phyloP scores from a whole-genome alignment of 2,888 invertebrate genomes.

The Pyralis farinalis region DNA sequence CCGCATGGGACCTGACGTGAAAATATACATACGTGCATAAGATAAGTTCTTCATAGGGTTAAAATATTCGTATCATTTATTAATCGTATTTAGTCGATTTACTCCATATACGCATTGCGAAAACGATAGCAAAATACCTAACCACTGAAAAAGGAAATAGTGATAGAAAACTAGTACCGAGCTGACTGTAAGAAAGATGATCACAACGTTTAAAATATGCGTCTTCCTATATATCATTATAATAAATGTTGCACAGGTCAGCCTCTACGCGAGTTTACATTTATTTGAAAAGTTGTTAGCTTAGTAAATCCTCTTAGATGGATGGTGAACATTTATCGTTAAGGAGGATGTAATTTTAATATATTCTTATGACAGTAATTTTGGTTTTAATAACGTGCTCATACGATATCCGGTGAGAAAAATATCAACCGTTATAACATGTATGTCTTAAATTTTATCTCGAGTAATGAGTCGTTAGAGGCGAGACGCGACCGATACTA shows the following conservation, averaged over 20 bases:
- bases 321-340: neutral
- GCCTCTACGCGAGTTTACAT: neutral
- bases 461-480: conserved; percentile 52
- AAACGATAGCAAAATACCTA: too few relatives aligned
- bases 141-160: too few relatives aligned
- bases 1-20: too few relatives aligned
- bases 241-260: neutral
- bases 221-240: neutral
- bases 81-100: too few relatives aligned
- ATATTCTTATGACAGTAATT: conserved; percentile 13
- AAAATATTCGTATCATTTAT: too few relatives aligned
- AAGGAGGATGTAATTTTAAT: neutral
- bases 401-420: conserved; percentile 26
- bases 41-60: too few relatives aligned
- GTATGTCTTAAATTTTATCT: conserved; percentile 30
- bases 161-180: too few relatives aligned
- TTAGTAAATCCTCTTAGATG: neutral
- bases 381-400: conserved; percentile 15
- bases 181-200: too few relatives aligned
- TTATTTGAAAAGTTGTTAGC: neutral
- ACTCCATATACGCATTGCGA: too few relatives aligned
- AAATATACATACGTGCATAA: too few relatives aligned
- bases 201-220: too few relatives aligned
- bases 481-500: conserved; percentile 46
- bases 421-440: conserved; percentile 20